Evolutionary conservation across 2,113 vertebrate species (phyloP).

Genomic region (Actinemys pallida): DNA sequence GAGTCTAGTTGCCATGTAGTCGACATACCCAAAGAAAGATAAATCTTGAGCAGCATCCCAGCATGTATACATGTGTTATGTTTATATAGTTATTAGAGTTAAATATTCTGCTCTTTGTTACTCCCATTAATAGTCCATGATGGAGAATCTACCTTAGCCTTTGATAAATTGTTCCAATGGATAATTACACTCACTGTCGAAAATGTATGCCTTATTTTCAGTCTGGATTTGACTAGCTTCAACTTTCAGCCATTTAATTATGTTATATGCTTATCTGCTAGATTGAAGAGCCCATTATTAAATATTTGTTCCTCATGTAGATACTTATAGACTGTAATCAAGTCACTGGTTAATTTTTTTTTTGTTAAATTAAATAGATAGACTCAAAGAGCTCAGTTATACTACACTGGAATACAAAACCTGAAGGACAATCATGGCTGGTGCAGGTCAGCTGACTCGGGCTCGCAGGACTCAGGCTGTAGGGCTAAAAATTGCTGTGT

Average conservation of each 20-base stretch:
- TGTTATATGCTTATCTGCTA: background rate
- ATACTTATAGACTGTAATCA: background rate
- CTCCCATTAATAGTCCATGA: background rate
- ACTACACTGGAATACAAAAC: too few species aligned
- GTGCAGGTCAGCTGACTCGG: too few species aligned
- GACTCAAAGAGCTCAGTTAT: background rate
- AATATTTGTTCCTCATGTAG: background rate
- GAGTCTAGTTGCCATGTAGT: background rate
- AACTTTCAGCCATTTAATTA: background rate
- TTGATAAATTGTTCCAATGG: background rate
- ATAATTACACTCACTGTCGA: background rate
- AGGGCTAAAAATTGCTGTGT: too few species aligned
- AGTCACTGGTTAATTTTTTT: background rate
- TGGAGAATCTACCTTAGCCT: background rate
- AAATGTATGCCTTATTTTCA: background rate
- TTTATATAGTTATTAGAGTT: background rate
- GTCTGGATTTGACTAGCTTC: background rate
- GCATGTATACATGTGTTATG: background rate
- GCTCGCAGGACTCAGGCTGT: too few species aligned
- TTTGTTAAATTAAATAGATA: too few species aligned
- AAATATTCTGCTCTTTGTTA: background rate
- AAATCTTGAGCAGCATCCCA: background rate
- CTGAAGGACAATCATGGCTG: too few species aligned
- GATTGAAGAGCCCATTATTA: background rate
- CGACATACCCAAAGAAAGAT: background rate